Percentiles rank a stretch among this genome's conserved stretches.
phyloP scores from a whole-genome alignment of 2,113 vertebrate genomes.

The Clarias gariepinus region DNA sequence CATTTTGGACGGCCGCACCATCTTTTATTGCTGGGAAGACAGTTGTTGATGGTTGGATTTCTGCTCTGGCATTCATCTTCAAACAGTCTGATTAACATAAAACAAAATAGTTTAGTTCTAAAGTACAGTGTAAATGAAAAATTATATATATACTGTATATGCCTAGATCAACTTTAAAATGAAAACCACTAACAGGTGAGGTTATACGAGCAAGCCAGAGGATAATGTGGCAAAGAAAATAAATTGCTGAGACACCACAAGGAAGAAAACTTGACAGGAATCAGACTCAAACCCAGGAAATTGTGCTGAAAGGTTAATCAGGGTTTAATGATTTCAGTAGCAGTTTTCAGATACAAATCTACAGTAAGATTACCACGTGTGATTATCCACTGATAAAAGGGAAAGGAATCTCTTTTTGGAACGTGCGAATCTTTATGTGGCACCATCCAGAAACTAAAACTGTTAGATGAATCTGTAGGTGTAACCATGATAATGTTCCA shows the following conservation, averaged over 20 bases:
- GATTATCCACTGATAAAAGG: not conserved
- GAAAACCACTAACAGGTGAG: too few species aligned
- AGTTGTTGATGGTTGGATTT: slow-evolving; percentile 1
- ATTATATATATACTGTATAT: not conserved
- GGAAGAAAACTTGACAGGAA: not conserved
- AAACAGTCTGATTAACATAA: not conserved
- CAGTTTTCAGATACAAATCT: not conserved
- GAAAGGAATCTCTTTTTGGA: not conserved
- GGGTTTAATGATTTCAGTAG: not conserved
- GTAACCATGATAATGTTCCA: not conserved
- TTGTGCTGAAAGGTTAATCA: not conserved
- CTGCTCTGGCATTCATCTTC: not conserved
- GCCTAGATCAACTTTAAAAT: too few species aligned
- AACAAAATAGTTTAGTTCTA: not conserved
- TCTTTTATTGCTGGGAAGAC: not conserved
- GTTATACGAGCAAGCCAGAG: not conserved
- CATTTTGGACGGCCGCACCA: not conserved
- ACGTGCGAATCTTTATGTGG: not conserved
- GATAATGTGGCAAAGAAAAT: not conserved
- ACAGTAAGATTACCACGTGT: not conserved
- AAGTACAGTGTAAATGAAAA: not conserved
- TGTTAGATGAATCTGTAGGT: too few species aligned
- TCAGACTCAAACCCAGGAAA: not conserved
- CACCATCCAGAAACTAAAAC: not conserved
- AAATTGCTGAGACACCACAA: not conserved